Base-by-base conservation (phyloP, 2,113 vertebrate species). In the Alethe diademata region DNA sequence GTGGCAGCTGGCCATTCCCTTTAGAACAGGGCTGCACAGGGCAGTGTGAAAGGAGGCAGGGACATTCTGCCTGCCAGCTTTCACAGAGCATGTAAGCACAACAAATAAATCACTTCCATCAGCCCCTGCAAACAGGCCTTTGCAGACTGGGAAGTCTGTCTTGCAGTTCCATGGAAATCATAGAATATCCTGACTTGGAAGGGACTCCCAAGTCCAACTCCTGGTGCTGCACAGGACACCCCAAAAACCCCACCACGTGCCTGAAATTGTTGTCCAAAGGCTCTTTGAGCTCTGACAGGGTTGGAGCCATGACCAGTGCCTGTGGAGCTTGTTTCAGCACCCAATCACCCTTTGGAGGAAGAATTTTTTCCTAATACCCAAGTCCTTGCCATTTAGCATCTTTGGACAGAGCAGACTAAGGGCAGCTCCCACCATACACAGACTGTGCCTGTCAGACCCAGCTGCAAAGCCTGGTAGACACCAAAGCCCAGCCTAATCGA, bases 31-130 rank as follows among this genome's bases (percentile, higher is more conserved):
- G 31, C 31, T 71, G n/a, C 36, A 53, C 5, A 38, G 28, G 45
- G 42, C 0, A 0, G 35, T 12, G 31, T 3, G 17, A 45, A 78
- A 24, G 19, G 43, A 9, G 1, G 48, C 3, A 62, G 23, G 53
- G 40, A 61, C 26, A 53, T 35, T 51, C 53, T 74, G 19, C 17
- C 15, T 38, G 36, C 7, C 28, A 61, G 70, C 33, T 48, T 61
- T 75, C 57, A 86, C 33, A 62, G 28, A 66, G 5, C 15, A 26
- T 0, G 0, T 6, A 57, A 61, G 26, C 3, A 4, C 26, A 76
- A 86, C 18, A 42, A 80, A 66, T 2, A 38, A 28, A 61, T n/a
- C 4, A 51, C 35, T 65, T 92, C 38, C 43, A 74, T 6, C n/a
- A 53, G 15, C 36, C 89, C 12, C 91, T 93, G 25, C 36, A 80